Conservation (phyloP, 2,797 vertebrate species). For the Liparis tanakae region DNA sequence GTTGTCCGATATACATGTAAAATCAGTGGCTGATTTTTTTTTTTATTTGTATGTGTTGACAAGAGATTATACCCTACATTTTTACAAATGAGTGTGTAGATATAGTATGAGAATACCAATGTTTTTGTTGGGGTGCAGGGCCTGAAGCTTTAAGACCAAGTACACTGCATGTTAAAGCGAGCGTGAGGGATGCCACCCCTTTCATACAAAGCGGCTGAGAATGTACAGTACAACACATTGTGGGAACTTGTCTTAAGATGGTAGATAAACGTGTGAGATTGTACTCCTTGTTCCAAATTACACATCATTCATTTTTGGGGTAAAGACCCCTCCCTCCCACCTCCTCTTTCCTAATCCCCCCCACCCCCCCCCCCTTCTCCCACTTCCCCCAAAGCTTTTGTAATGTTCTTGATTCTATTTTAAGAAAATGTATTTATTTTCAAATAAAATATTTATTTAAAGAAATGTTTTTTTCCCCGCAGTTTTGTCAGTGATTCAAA, state of each 20-base stretch:
- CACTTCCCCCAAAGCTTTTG: slow-evolving; percentile 77
- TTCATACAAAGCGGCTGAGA: slow-evolving; percentile 65
- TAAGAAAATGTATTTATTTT: slow-evolving; percentile 89
- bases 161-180: slow-evolving; percentile 61
- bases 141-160: slow-evolving; percentile 73
- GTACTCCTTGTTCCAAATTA: slow-evolving; percentile 75
- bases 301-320: slow-evolving; percentile 69
- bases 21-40: slow-evolving; percentile 69
- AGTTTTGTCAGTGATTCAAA: slow-evolving; percentile 18
- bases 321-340: slow-evolving; percentile 15
- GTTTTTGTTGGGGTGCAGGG: slow-evolving; percentile 38
- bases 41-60: slow-evolving; percentile 56
- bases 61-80: slow-evolving; percentile 66
- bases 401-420: slow-evolving; percentile 87
- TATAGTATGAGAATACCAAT: slow-evolving; percentile 41
- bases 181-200: slow-evolving; percentile 56
- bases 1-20: slow-evolving; percentile 74
- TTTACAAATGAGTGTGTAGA: slow-evolving; percentile 66
- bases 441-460: slow-evolving; percentile 91
- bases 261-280: slow-evolving; percentile 76
- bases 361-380: slow-evolving; percentile 12
- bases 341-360: slow-evolving; percentile 15
- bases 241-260: slow-evolving; percentile 70
- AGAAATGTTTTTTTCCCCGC: slow-evolving; percentile 46
- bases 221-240: slow-evolving; percentile 73